phyloP scores from a whole-genome alignment of 1,140 invertebrate species.

The Globodera ellingtonae region DNA sequence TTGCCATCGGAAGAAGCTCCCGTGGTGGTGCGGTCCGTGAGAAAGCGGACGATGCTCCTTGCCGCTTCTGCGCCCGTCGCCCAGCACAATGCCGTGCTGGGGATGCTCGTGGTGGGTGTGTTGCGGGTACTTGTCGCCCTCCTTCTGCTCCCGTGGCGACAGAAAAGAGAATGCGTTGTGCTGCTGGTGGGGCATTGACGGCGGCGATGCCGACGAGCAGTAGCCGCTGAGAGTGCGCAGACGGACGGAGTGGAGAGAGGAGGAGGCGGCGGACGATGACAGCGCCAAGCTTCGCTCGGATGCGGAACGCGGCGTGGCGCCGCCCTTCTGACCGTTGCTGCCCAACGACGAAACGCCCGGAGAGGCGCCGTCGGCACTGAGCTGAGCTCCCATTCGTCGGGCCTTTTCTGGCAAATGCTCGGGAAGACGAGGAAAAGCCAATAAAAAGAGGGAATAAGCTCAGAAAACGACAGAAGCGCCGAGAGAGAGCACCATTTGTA shows the following conservation, averaged over 20 bases:
- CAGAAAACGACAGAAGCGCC: background rate
- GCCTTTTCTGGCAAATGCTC: too few relatives aligned
- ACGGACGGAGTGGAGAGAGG: background rate
- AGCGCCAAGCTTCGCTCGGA: background rate
- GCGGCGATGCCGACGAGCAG: background rate
- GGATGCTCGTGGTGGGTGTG: background rate
- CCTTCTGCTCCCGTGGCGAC: background rate
- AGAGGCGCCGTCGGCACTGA: slow-evolving; percentile 10
- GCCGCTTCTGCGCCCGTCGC: background rate
- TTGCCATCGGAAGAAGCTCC: background rate
- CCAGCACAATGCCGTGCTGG: background rate
- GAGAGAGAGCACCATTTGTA: background rate
- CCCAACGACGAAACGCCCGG: slow-evolving; percentile 3
- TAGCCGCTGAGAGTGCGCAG: slow-evolving; percentile 4
- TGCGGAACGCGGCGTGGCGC: background rate
- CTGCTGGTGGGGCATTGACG: background rate
- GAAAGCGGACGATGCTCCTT: background rate
- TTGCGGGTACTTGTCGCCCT: background rate
- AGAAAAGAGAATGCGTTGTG: background rate
- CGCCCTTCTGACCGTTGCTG: slow-evolving; percentile 7
- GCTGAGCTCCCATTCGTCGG: background rate
- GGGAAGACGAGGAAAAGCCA: background rate
- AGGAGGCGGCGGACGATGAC: slow-evolving; percentile 10
- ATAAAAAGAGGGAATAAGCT: background rate
- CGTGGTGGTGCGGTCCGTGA: background rate